A percentile compares a stretch with the other conserved stretches of the same genome.
Evolutionary conservation across 2,888 invertebrate species (phyloP).

Genomic region (Oscheius sp.): DNA sequence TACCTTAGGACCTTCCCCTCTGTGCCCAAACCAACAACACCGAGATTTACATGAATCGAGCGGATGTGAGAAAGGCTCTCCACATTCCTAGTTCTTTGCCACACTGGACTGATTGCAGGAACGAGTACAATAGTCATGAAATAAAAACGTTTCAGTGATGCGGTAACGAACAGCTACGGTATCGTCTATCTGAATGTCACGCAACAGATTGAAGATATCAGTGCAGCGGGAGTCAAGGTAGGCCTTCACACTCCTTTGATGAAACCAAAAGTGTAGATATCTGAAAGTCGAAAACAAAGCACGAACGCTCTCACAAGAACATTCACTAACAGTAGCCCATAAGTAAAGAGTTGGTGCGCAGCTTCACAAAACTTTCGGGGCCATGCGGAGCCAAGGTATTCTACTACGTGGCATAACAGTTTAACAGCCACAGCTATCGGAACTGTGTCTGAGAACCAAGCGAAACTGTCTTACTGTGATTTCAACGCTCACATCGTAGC

Average conservation of each 20-base stretch:
- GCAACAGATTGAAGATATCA: constrained; percentile 47
- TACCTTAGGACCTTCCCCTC: constrained; percentile 40
- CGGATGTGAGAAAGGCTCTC: constrained; percentile 55
- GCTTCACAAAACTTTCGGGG: no score
- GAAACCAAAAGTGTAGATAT: no score
- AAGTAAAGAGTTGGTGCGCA: no score
- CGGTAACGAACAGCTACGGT: constrained; percentile 45
- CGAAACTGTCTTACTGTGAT: no score
- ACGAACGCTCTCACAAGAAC: no score
- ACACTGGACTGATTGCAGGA: constrained; percentile 60
- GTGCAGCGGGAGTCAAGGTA: constrained; percentile 60
- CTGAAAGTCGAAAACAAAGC: no score
- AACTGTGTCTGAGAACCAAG: no score
- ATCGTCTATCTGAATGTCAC: constrained; percentile 66
- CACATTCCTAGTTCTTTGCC: constrained; percentile 57
- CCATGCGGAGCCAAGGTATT: no score
- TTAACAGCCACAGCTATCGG: no score
- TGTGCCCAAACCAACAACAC: constrained; percentile 59
- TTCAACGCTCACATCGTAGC: no score
- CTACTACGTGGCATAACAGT: no score
- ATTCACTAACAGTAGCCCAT: no score
- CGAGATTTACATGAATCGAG: constrained; percentile 50
- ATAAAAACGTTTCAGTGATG: constrained; percentile 38
- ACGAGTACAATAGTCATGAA: neutral
- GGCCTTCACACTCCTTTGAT: neutral